phyloP scores from a whole-genome alignment of 2,113 vertebrate species.

The Melanostigma gelatinosum region DNA sequence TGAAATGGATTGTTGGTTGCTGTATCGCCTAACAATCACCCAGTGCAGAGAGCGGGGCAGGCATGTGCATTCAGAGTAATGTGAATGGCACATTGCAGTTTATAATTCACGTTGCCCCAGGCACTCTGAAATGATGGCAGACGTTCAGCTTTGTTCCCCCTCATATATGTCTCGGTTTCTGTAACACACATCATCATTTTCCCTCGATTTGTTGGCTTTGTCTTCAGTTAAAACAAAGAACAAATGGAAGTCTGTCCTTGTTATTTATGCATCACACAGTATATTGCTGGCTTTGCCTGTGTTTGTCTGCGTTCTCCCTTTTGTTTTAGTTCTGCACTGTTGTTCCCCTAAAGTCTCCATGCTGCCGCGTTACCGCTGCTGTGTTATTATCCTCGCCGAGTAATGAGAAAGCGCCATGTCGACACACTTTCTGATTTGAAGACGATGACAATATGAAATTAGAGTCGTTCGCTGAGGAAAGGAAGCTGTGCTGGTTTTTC shows the following conservation, averaged over 20 bases:
- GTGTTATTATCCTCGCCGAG: constrained; percentile 39
- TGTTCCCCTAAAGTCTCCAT: constrained; percentile 34
- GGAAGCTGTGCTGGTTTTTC: constrained; percentile 1
- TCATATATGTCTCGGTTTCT: neutral
- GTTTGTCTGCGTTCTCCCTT: constrained; percentile 27
- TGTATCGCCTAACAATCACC: constrained; percentile 43
- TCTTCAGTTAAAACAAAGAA: constrained; percentile 8
- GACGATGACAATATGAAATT: constrained; percentile 25
- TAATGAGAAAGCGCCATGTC: constrained; percentile 50
- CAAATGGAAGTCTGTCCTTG: constrained; percentile 7
- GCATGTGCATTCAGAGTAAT: constrained; percentile 33
- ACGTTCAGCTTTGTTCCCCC: neutral
- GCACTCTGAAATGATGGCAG: neutral
- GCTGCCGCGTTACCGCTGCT: constrained; percentile 11
- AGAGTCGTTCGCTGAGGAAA: constrained; percentile 9
- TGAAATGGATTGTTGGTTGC: constrained; percentile 50
- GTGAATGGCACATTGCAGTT: constrained; percentile 21
- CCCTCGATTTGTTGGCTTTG: neutral
- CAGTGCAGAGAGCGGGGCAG: neutral
- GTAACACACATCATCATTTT: neutral
- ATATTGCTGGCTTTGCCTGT: neutral
- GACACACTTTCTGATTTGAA: constrained; percentile 38
- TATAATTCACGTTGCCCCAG: constrained; percentile 28
- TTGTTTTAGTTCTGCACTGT: constrained; percentile 24
- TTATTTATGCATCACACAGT: constrained; percentile 32